These are phyloP conservation scores for Ooceraea biroi DNA, from an alignment of 1,140 invertebrate species.

Conservation along the genomic window DNA sequence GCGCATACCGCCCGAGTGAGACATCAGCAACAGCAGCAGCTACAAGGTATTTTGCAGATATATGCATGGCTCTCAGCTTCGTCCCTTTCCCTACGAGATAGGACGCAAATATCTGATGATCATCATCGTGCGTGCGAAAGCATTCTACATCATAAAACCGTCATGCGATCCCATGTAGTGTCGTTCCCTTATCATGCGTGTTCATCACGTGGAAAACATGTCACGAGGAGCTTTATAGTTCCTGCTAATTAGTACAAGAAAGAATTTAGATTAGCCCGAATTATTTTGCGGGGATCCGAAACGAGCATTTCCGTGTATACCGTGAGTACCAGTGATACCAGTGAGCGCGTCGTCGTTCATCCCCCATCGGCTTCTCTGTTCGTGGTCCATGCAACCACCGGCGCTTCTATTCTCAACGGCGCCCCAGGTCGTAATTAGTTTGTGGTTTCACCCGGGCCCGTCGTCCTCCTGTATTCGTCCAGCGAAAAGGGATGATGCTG, in stretches of 20 bases:
- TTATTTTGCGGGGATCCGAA: not conserved
- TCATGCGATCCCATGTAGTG: not conserved
- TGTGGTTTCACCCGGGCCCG: slow-evolving; percentile 81
- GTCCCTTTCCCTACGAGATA: not conserved
- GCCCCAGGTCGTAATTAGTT: slow-evolving; percentile 85
- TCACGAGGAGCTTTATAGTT: not conserved
- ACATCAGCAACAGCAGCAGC: slow-evolving; percentile 7
- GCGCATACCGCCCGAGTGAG: slow-evolving; percentile 48
- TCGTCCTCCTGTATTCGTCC: slow-evolving; percentile 74
- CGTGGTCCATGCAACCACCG: slow-evolving; percentile 63
- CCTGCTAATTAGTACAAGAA: not conserved
- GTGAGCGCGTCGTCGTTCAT: slow-evolving; percentile 28
- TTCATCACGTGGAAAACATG: not conserved
- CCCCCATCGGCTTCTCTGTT: slow-evolving; percentile 55
- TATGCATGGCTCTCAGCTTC: not conserved
- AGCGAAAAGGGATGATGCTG: slow-evolving; percentile 68
- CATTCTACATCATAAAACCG: not conserved
- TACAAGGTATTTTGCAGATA: not conserved
- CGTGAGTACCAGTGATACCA: not conserved
- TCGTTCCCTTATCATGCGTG: not conserved
- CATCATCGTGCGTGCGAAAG: not conserved
- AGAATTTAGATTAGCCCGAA: not conserved
- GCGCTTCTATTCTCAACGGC: slow-evolving; percentile 79
- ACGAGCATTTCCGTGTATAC: not conserved
- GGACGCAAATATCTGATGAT: not conserved